A percentile compares a stretch with the other conserved stretches of the same genome.
These are phyloP conservation scores for Liopterus haemorrhoidalis DNA, from an alignment of 2,888 invertebrate species.

Conservation along the genomic window DNA sequence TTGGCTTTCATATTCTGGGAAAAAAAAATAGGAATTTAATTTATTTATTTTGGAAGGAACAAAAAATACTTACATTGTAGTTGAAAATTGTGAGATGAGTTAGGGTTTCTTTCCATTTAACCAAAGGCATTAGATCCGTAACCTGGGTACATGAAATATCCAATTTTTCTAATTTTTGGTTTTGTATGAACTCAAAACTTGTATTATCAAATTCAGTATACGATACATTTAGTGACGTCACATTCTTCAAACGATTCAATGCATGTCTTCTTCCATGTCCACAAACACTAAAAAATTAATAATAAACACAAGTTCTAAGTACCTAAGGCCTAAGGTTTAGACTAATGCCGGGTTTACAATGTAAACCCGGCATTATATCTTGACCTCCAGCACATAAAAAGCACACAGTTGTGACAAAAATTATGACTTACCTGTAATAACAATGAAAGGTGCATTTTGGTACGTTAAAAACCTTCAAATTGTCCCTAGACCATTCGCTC, in stretches of 20 bases:
- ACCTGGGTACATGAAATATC: slow-evolving; percentile 62
- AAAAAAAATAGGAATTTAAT: background rate
- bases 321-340: no score
- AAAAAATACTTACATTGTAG: slow-evolving; percentile 47
- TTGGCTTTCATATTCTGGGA: slow-evolving; percentile 11
- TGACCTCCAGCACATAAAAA: no score
- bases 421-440: slow-evolving; percentile 45
- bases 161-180: slow-evolving; percentile 56
- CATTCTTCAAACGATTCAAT: slow-evolving; percentile 53
- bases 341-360: no score
- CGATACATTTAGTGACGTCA: slow-evolving; percentile 58
- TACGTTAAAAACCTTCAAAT: slow-evolving; percentile 56
- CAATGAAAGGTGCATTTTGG: slow-evolving; percentile 58
- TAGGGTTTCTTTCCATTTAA: slow-evolving; percentile 52
- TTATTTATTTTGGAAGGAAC: background rate
- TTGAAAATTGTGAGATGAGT: slow-evolving; percentile 57
- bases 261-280: no score
- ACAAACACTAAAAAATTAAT: no score
- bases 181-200: slow-evolving; percentile 58
- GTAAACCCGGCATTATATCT: no score
- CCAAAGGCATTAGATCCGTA: slow-evolving; percentile 55
- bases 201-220: slow-evolving; percentile 63
- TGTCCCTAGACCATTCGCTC: slow-evolving; percentile 58
- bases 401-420: no score
- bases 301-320: no score